Percentiles rank a stretch among this genome's conserved stretches.
Evolutionary conservation across 2,797 vertebrate genomes (phyloP).

Genomic region (Lutjanus argentimaculatus): DNA sequence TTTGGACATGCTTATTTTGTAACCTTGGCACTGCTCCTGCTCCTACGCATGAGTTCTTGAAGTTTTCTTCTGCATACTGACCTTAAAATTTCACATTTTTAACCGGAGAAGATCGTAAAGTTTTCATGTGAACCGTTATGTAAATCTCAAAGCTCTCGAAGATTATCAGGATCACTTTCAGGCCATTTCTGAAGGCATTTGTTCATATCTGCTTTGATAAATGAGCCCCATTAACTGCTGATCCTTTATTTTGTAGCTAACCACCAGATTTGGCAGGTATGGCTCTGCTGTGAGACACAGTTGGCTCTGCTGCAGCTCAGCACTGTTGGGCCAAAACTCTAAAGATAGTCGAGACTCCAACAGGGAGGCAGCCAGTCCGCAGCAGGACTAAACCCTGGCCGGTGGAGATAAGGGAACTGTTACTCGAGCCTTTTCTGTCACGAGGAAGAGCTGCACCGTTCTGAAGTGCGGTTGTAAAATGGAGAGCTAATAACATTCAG

Average conservation of each 20-base stretch:
- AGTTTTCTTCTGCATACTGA: neutral
- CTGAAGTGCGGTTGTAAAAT: constrained; percentile 48
- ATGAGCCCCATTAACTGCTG: constrained; percentile 73
- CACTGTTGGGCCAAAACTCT: constrained; percentile 48
- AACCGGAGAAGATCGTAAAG: neutral
- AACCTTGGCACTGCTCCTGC: constrained; percentile 3
- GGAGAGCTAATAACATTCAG: constrained; percentile 59
- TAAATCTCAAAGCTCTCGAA: constrained; percentile 19
- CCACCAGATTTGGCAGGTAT: constrained; percentile 71
- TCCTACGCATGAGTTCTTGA: constrained; percentile 2
- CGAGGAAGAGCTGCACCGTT: constrained; percentile 26
- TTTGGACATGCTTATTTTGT: constrained; percentile 1
- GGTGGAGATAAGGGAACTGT: constrained; percentile 66
- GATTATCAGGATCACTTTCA: constrained; percentile 37
- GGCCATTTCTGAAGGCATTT: constrained; percentile 50
- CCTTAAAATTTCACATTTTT: constrained; percentile 14
- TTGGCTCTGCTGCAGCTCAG: constrained; percentile 58
- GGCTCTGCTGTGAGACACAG: constrained; percentile 48
- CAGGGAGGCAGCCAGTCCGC: constrained; percentile 55
- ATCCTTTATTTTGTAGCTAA: constrained; percentile 69
- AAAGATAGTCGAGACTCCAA: constrained; percentile 61
- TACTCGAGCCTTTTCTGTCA: constrained; percentile 21
- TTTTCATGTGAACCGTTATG: constrained; percentile 11
- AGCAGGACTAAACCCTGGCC: constrained; percentile 66
- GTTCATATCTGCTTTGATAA: constrained; percentile 68